These are phyloP conservation scores for Trachelus stipa DNA, from an alignment of 2,888 invertebrate species.

Conservation along the genomic window DNA sequence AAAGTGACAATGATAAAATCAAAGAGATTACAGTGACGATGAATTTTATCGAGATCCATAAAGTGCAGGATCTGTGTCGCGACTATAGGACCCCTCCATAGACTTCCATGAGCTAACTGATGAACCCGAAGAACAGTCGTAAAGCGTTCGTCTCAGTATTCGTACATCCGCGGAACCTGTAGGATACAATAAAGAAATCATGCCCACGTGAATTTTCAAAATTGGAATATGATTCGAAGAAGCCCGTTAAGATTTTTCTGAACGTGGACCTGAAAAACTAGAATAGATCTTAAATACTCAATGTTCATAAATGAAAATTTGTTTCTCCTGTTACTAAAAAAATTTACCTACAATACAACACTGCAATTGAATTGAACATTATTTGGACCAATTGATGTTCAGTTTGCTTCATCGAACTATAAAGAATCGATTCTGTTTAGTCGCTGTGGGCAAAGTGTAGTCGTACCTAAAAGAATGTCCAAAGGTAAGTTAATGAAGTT, in stretches of 20 bases:
- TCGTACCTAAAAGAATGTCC: neutral
- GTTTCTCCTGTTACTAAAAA: neutral
- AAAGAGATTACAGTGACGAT: neutral
- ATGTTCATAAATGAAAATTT: neutral
- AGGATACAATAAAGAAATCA: constrained; percentile 7
- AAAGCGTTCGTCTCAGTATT: constrained; percentile 36
- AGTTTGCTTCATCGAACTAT: neutral
- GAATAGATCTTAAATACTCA: neutral
- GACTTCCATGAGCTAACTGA: constrained; percentile 24
- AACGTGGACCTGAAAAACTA: neutral
- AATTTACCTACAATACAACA: no score
- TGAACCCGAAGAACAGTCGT: constrained; percentile 29
- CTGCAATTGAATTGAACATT: neutral
- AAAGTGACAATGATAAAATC: neutral
- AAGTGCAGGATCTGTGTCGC: neutral
- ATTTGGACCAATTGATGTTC: neutral
- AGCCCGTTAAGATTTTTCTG: neutral
- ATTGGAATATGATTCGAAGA: neutral
- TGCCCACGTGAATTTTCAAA: neutral
- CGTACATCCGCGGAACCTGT: constrained; percentile 24
- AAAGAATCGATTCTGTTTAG: neutral
- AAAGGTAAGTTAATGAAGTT: neutral
- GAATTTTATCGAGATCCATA: neutral
- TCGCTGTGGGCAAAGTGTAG: neutral
- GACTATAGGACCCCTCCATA: neutral